Conservation (phyloP, 2,113 vertebrate species). For the Calidris pygmaea region DNA sequence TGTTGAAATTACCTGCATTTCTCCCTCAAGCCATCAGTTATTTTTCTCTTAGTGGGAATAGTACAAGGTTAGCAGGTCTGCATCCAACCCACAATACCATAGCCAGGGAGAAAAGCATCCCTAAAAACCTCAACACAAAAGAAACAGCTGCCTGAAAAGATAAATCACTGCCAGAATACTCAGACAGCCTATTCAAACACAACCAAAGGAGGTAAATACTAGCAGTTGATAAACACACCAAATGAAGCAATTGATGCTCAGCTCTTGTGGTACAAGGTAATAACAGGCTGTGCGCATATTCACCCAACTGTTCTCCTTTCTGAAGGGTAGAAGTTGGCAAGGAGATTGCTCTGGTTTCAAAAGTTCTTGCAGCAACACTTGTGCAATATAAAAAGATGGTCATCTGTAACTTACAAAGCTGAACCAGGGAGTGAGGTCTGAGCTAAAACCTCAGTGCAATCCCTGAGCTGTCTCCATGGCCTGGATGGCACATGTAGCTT, state of each 20-base stretch:
- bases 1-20: constrained; percentile 29
- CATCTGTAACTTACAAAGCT: neutral
- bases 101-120: constrained; percentile 22
- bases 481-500: neutral
- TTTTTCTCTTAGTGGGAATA: neutral
- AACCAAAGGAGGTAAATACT: constrained; percentile 18
- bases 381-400: neutral
- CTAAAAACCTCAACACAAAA: constrained; percentile 48
- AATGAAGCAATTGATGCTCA: neutral
- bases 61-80: constrained; percentile 23
- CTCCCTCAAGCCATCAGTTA: neutral
- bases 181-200: constrained; percentile 45
- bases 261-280: neutral
- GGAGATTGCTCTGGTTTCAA: neutral
- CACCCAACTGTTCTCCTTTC: neutral
- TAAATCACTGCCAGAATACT: constrained; percentile 49
- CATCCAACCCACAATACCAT: neutral
- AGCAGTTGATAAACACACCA: constrained; percentile 17
- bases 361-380: neutral
- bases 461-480: neutral
- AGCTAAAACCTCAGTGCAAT: neutral
- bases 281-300: neutral
- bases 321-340: neutral
- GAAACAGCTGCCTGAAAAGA: constrained; percentile 60
- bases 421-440: neutral